phyloP scores from a whole-genome alignment of 2,888 invertebrate species.

The Dynastes maya region DNA sequence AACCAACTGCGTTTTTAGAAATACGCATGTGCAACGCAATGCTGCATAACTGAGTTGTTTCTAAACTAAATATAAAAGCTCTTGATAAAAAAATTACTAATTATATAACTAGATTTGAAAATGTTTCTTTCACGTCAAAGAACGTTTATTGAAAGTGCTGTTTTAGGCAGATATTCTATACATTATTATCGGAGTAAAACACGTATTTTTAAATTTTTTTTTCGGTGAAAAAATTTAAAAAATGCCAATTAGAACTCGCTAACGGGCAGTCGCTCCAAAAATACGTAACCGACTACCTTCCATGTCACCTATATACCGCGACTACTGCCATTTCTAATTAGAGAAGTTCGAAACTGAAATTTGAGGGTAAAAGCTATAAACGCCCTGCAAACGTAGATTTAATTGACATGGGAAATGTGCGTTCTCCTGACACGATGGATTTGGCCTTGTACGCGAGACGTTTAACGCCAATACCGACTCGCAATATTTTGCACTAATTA shows the following conservation, averaged over 20 bases:
- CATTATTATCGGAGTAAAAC: too few species aligned
- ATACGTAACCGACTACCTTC: background rate
- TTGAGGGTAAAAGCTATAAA: slow-evolving; percentile 1
- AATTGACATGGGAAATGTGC: slow-evolving; percentile 13
- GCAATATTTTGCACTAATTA: slow-evolving; percentile 33
- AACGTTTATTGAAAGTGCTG: too few species aligned
- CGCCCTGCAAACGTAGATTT: slow-evolving; percentile 10
- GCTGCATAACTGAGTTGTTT: too few species aligned
- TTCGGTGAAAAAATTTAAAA: background rate
- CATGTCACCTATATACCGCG: background rate
- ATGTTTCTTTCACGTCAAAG: too few species aligned
- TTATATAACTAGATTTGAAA: too few species aligned
- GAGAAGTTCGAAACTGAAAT: slow-evolving; percentile 12
- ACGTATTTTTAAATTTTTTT: too few species aligned
- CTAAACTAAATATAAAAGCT: too few species aligned
- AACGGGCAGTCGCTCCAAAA: background rate
- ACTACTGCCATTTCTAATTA: slow-evolving; percentile 24
- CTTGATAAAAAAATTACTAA: too few species aligned
- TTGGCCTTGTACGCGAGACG: background rate
- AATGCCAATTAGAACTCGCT: background rate
- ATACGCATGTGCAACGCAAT: too few species aligned
- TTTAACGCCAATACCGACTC: slow-evolving; percentile 14
- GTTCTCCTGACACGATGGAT: background rate
- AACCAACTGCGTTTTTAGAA: too few species aligned
- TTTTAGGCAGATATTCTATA: too few species aligned